A percentile compares a stretch with the other conserved stretches of the same genome.
phyloP scores from a whole-genome alignment of 2,113 vertebrate genomes.

The Pachycephala philippinensis region DNA sequence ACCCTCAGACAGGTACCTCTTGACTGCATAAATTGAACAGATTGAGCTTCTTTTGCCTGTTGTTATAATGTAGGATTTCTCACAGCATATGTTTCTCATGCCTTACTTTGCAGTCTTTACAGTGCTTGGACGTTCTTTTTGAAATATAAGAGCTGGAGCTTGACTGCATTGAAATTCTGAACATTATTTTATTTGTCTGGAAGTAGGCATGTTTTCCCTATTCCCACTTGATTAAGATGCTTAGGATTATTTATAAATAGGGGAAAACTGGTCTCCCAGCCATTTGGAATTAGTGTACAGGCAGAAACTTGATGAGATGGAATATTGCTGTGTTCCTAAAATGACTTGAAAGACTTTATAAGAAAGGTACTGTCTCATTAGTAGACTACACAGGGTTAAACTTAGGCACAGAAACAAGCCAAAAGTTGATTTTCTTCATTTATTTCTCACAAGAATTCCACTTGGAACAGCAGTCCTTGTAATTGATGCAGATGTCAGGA shows the following conservation, averaged over 20 bases:
- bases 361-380: not conserved
- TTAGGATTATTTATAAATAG: not conserved
- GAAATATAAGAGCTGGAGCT: not conserved
- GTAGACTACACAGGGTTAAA: not conserved
- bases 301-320: not conserved
- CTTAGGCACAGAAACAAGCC: not conserved
- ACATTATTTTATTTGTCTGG: not conserved
- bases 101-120: not conserved
- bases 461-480: not conserved
- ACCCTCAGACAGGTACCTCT: not conserved
- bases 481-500: slow-evolving; percentile 63
- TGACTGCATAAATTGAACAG: not conserved
- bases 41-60: not conserved
- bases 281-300: not conserved
- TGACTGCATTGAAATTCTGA: not conserved
- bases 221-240: not conserved
- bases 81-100: not conserved
- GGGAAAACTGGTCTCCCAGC: not conserved
- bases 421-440: slow-evolving; percentile 3
- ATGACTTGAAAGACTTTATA: not conserved
- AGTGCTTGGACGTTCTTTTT: not conserved
- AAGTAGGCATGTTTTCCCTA: not conserved
- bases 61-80: not conserved
- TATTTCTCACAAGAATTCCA: slow-evolving; percentile 10
- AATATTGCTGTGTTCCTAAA: not conserved